Evolutionary conservation across 2,797 vertebrate genomes (phyloP), one percentile per base, ranked within the genome.

Genomic region (Chanos chanos): DNA sequence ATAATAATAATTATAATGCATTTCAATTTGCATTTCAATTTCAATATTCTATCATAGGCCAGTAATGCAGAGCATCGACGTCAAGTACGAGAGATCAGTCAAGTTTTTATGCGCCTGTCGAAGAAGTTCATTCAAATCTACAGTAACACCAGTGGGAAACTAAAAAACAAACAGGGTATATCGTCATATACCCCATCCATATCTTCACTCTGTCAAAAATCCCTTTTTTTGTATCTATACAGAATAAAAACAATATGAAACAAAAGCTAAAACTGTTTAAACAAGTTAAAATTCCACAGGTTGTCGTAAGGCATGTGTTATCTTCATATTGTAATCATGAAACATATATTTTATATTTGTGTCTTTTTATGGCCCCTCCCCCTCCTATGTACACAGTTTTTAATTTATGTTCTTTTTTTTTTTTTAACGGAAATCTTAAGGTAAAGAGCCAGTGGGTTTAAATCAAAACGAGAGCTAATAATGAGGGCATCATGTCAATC

Each of bases 71-170:
- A 85, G 79, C 82, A 81, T 81, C 77, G 81, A 72, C 75, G 84
- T 88, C 86, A 87, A 85, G 83, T 87, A 87, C 81, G 80, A 87
- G 82, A 85, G 70, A 85, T 85, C 84, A 83, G 86, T 89, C 86
- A 88, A 85, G 87, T 89, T 84, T 51, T 79, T 72, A 79, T 80
- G 68, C 69, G 83, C 77, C 78, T 52, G 40, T 31, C 69, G 64
- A 73, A 30, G 3, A 74, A 60, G 69, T 78, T 82, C 69, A 69
- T 75, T 78, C 69, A 77, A 85, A 87, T 85, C 84, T 81, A 89
- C 83, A 77, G 77, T 78, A 84, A 86, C 83, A 87, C 80, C 77
- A 87, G 85, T 81, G 79, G 83, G 81, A 85, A 84, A 83, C 85
- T 87, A 84, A 87, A 81, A 81, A 80, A 77, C 80, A 83, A 76